Percentiles rank a stretch among this genome's conserved stretches.
phyloP scores from a whole-genome alignment of 2,797 vertebrate genomes.

The Chiroxiphia lanceolata region DNA sequence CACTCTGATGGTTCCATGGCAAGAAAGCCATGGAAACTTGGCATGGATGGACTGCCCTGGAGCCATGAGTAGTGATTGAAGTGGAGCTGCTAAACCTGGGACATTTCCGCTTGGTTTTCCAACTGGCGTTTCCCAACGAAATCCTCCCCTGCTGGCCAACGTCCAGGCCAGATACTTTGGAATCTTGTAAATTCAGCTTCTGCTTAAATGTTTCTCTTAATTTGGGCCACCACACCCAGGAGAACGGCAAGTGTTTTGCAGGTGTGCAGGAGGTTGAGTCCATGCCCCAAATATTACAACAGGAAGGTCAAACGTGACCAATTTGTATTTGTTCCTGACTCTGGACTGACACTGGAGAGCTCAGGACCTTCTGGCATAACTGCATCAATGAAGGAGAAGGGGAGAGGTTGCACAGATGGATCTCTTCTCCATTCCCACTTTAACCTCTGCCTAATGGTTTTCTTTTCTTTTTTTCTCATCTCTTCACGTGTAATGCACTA shows the following conservation, averaged over 20 bases:
- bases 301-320: accelerated
- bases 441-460: background rate
- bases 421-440: background rate
- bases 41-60: background rate
- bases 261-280: background rate
- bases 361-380: background rate
- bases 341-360: background rate
- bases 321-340: background rate
- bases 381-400: background rate
- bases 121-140: background rate
- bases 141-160: background rate
- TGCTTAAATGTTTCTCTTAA: background rate
- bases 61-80: background rate
- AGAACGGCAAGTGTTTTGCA: background rate
- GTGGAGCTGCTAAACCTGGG: conserved; percentile 6
- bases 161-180: background rate
- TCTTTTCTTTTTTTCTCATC: background rate
- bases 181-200: background rate
- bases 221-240: background rate
- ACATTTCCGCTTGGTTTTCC: background rate
- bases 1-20: background rate
- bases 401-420: background rate
- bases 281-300: background rate
- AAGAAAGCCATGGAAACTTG: conserved; percentile 36
- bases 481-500: background rate